Conservation (phyloP, 1,140 invertebrate genomes). For the Pogonomyrmex barbatus region DNA sequence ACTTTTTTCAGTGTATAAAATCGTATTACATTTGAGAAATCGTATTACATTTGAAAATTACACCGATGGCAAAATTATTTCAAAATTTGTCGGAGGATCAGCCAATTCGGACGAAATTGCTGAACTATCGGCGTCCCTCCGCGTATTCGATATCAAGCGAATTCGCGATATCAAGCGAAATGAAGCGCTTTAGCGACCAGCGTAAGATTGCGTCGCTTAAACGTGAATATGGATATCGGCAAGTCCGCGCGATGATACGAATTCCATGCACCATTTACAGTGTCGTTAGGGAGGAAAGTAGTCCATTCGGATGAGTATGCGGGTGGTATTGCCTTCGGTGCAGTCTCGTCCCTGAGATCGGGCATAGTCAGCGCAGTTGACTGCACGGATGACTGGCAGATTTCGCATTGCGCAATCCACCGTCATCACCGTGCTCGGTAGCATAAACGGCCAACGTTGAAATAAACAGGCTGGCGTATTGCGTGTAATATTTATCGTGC, state of each 20-base stretch:
- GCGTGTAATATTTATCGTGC: slow-evolving; percentile 78
- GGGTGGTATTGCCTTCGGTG: slow-evolving; percentile 19
- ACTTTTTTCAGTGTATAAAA: no score
- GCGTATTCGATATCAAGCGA: background rate
- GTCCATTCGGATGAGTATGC: slow-evolving; percentile 26
- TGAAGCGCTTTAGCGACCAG: background rate
- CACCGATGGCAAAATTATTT: background rate
- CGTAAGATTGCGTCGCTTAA: slow-evolving; percentile 58
- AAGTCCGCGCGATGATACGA: slow-evolving; percentile 33
- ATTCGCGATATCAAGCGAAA: background rate
- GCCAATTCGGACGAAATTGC: background rate
- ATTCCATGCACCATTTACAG: slow-evolving; percentile 59
- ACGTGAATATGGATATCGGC: slow-evolving; percentile 43
- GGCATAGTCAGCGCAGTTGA: background rate
- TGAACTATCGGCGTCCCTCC: background rate
- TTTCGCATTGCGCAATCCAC: slow-evolving; percentile 45
- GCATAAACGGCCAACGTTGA: slow-evolving; percentile 70
- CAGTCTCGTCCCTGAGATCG: slow-evolving; percentile 32
- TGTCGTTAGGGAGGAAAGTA: slow-evolving; percentile 59
- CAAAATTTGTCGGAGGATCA: background rate
- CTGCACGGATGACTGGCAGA: slow-evolving; percentile 2
- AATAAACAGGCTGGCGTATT: slow-evolving; percentile 74
- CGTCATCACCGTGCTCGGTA: slow-evolving; percentile 49
- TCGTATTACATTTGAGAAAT: no score
- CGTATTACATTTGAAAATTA: background rate